Evolutionary conservation across 92 coral and sea anemone species (phyloP), one percentile per base, ranked within the genome.

Genomic region (Actinernus sp.): DNA sequence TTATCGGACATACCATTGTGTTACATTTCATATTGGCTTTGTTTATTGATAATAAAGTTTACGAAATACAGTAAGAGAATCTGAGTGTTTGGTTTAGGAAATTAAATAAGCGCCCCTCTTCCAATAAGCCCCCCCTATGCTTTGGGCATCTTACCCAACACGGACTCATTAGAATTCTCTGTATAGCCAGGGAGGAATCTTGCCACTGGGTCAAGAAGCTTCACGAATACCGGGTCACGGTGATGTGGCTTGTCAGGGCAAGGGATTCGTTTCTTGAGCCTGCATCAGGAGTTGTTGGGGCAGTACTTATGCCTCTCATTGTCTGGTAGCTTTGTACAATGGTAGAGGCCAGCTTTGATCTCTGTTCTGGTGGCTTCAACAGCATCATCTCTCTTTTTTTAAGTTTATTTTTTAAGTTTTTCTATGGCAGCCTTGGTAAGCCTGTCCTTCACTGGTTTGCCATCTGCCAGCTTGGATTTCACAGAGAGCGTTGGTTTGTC

Each of bases 91-190:
- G n/a, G n/a, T n/a, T n/a, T n/a, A n/a, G n/a, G n/a, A n/a, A n/a
- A n/a, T n/a, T n/a, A n/a, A n/a, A n/a, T n/a, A n/a, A n/a, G n/a
- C n/a, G n/a, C n/a, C n/a, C n/a, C n/a, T n/a, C n/a, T n/a, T n/a
- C n/a, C n/a, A n/a, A n/a, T n/a, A n/a, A n/a, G n/a, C n/a, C n/a
- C n/a, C n/a, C n/a, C n/a, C n/a, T 79, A 30, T 79, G 85, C 41
- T 78, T 68, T 26, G 72, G 72, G 46, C 58, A 39, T 21, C 16
- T 78, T 41, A 40, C 70, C 79, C 72, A 70, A 1, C 37, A 78
- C 69, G 18, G 78, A 69, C 34, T 68, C 78, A 29, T 79, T 60
- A 43, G 86, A 72, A 70, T 70, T 70, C 28, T 61, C 48, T 43
- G 79, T 79, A 26, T 26, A 61, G 3, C 86, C 73, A 26, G 65